Percentiles rank a stretch among this genome's conserved stretches.
Conservation (phyloP, 2,113 vertebrate genomes). For the Hyaena hyaena region DNA sequence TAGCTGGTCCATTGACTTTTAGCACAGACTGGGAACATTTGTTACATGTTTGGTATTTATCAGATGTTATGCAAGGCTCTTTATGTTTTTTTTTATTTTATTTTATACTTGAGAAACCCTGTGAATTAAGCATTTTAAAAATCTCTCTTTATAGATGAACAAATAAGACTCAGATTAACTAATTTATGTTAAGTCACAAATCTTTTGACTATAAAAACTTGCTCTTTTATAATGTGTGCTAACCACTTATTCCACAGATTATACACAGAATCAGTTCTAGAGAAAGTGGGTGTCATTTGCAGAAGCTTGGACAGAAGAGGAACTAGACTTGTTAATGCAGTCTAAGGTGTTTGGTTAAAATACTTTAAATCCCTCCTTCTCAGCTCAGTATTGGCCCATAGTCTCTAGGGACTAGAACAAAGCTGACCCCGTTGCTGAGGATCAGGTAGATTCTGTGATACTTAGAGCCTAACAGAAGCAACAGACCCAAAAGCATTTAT, state of each 20-base stretch:
- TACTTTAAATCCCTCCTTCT: not conserved
- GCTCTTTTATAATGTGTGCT: not conserved
- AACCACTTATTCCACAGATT: not conserved
- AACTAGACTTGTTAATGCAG: not conserved
- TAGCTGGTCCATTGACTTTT: conserved; percentile 13
- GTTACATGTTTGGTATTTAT: not conserved
- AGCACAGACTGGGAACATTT: not conserved
- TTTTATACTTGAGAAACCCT: conserved; percentile 20
- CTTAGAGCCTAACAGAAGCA: not conserved
- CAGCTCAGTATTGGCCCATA: not conserved
- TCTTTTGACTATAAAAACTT: conserved; percentile 30
- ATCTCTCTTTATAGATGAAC: not conserved
- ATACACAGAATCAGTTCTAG: not conserved
- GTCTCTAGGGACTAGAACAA: not conserved
- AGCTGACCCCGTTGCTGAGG: not conserved
- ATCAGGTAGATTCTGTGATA: not conserved
- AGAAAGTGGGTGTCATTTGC: not conserved
- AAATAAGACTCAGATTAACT: conserved; percentile 11
- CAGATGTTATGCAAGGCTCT: not conserved
- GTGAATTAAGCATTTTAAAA: conserved; percentile 53
- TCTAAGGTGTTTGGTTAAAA: not conserved
- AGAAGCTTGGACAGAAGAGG: not conserved
- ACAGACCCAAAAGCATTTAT: not conserved
- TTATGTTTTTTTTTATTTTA: conserved; percentile 43
- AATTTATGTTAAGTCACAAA: not conserved